A percentile compares a stretch with the other conserved stretches of the same genome.
Conservation (phyloP, 2,797 vertebrate genomes). For the Cephalopachus bancanus region DNA sequence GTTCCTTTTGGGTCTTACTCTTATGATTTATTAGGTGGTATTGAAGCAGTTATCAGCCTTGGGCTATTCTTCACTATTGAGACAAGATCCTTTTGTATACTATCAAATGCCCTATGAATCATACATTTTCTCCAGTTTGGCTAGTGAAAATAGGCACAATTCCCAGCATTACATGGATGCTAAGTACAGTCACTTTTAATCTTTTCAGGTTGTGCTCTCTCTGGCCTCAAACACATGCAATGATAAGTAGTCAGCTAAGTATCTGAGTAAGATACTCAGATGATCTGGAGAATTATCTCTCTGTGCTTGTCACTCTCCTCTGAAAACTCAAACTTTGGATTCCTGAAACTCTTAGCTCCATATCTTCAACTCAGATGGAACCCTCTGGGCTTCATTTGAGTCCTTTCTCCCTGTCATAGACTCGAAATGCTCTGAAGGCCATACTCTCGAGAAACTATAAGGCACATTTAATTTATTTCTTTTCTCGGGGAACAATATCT, state of each 20-base stretch:
- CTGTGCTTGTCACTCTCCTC: background rate
- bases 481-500: background rate
- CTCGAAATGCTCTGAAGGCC: background rate
- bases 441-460: background rate
- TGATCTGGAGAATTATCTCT: background rate
- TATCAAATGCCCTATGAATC: too few species aligned
- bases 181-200: background rate
- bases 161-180: background rate
- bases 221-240: background rate
- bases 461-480: background rate
- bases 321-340: background rate
- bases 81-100: background rate
- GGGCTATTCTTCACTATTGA: background rate
- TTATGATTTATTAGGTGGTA: background rate
- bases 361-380: background rate
- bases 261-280: background rate
- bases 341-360: background rate
- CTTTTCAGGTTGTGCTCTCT: background rate
- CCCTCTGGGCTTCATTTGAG: fast-evolving
- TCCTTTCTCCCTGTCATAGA: background rate
- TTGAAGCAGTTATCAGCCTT: background rate
- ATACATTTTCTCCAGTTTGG: background rate
- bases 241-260: background rate
- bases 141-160: background rate
- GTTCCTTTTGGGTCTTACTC: background rate